Percentiles rank a stretch among this genome's conserved stretches.
Evolutionary conservation across 2,888 invertebrate genomes (phyloP).

Genomic region (Lepeophtheirus nordmannii): DNA sequence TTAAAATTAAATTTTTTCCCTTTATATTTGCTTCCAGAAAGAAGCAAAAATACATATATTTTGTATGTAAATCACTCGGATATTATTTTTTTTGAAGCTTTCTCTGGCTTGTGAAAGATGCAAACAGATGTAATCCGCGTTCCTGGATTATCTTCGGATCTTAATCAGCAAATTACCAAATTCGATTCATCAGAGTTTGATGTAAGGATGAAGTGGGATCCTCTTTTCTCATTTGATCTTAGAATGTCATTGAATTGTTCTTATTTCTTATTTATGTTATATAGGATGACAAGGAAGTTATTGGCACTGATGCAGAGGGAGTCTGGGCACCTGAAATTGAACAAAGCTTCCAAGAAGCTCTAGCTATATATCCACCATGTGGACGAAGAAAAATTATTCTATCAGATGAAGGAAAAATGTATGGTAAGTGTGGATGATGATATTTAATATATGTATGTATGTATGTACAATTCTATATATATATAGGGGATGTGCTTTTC

Average conservation of each 20-base stretch:
- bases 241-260: too few species aligned
- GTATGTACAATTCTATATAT: too few species aligned
- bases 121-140: conserved; percentile 18
- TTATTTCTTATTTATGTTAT: conserved; percentile 32
- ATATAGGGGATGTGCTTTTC: conserved; percentile 18
- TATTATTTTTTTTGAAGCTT: too few species aligned
- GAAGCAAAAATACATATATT: too few species aligned
- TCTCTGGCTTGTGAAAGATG: conserved; percentile 2
- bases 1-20: too few species aligned
- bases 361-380: conserved; percentile 98
- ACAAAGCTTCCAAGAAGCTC: conserved; percentile 98
- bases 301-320: conserved; percentile 95
- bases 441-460: too few species aligned
- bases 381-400: conserved; percentile 98
- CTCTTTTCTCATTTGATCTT: background rate
- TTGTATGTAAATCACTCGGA: too few species aligned
- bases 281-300: conserved; percentile 76
- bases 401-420: conserved; percentile 99
- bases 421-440: conserved; percentile 68
- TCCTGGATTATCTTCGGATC: conserved; percentile 6
- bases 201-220: too few species aligned
- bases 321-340: conserved; percentile 99
- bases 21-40: too few species aligned
- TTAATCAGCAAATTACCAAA: conserved; percentile 23
- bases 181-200: conserved; percentile 24